These are phyloP conservation scores for Platycercus adscitus DNA, from an alignment of 2,113 vertebrate genomes.

Conservation along the genomic window DNA sequence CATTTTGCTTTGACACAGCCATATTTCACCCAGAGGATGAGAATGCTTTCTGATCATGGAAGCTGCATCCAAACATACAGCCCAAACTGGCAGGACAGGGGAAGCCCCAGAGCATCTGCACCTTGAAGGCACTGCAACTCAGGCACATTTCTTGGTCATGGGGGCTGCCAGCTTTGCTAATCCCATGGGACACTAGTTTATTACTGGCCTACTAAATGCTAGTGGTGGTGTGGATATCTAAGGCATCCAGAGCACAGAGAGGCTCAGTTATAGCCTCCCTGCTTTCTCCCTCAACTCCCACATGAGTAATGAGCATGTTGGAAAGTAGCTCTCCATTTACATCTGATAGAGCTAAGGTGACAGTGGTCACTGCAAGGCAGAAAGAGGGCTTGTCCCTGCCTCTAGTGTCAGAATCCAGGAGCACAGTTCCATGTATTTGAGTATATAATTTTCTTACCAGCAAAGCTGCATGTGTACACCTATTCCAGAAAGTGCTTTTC, in stretches of 20 bases:
- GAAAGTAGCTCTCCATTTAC: background rate
- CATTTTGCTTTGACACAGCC: background rate
- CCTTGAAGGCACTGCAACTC: background rate
- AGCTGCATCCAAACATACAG: background rate
- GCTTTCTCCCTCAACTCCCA: background rate
- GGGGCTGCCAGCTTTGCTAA: background rate
- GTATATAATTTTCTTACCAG: background rate
- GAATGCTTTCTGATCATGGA: background rate
- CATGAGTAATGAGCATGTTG: background rate
- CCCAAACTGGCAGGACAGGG: background rate
- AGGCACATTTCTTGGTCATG: background rate
- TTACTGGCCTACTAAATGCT: background rate
- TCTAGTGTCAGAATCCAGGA: background rate
- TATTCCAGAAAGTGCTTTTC: background rate
- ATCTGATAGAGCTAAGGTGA: background rate
- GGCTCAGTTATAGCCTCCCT: background rate
- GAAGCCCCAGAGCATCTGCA: background rate
- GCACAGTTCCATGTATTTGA: background rate
- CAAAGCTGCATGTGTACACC: background rate
- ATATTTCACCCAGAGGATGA: background rate
- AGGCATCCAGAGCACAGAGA: background rate
- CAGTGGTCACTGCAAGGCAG: background rate
- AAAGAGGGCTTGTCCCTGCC: background rate
- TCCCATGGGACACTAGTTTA: background rate
- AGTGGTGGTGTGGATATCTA: background rate